These are phyloP conservation scores for Anguilla obscura DNA, from an alignment of 2,797 vertebrate species.

Conservation along the genomic window DNA sequence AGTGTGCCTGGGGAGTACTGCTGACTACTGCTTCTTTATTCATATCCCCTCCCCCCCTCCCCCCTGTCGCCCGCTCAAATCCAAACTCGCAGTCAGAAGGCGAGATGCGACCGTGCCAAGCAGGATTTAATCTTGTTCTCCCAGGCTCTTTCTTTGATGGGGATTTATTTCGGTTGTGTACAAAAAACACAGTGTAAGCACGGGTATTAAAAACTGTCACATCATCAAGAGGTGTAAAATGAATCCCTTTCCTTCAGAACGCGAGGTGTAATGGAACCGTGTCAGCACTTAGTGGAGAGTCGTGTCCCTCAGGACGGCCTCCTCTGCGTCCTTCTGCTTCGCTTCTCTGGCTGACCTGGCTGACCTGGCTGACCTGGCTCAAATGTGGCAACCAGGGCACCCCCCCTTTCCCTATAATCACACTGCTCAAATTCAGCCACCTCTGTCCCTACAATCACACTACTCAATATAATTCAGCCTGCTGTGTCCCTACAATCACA, in stretches of 20 bases:
- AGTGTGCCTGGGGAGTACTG: neutral
- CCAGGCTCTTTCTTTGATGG: neutral
- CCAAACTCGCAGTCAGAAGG: neutral
- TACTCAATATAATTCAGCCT: too few species aligned
- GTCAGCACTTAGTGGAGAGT: neutral
- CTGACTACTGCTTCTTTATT: neutral
- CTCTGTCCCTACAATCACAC: too few species aligned
- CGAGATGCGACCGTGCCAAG: neutral
- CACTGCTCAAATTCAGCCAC: too few species aligned
- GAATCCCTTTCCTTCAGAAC: neutral
- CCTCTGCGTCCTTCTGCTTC: neutral
- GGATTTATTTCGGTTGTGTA: neutral
- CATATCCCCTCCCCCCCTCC: neutral
- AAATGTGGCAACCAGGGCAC: neutral
- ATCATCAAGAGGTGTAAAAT: conserved; percentile 14
- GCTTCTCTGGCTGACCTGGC: neutral
- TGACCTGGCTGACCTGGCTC: too few species aligned
- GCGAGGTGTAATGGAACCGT: neutral
- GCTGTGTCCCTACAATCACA: too few species aligned
- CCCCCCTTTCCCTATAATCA: neutral
- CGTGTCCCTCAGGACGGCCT: neutral
- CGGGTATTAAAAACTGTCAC: conserved; percentile 10
- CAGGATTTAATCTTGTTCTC: neutral
- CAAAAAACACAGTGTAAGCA: conserved; percentile 3
- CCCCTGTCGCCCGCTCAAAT: neutral